phyloP scores from a whole-genome alignment of 2,797 vertebrate genomes.

The Scyliorhinus canicula region DNA sequence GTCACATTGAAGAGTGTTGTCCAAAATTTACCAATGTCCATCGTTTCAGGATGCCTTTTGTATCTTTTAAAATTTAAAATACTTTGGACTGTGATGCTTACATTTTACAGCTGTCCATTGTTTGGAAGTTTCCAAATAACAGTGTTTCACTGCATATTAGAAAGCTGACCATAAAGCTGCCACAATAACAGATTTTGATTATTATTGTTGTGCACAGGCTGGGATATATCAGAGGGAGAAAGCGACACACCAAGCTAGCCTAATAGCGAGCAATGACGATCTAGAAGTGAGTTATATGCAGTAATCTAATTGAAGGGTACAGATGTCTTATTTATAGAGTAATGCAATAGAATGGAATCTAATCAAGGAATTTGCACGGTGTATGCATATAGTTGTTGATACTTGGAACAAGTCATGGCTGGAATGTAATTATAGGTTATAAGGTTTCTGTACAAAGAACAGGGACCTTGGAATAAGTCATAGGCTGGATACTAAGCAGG shows the following conservation, averaged over 20 bases:
- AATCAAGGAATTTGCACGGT: background rate
- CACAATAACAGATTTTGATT: background rate
- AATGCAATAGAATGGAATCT: background rate
- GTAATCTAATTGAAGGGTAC: slow-evolving; percentile 25
- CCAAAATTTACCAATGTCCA: background rate
- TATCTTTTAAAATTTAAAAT: background rate
- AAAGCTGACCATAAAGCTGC: background rate
- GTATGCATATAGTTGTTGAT: background rate
- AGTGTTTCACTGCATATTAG: background rate
- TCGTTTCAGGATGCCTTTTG: background rate
- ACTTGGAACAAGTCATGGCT: background rate
- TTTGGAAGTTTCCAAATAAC: background rate
- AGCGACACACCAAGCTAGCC: background rate
- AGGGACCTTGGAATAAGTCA: background rate
- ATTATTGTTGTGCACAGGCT: background rate
- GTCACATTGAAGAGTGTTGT: background rate
- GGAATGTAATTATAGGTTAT: background rate
- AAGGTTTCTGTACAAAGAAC: background rate
- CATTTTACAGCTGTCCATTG: background rate
- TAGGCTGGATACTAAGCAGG: background rate
- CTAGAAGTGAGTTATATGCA: background rate
- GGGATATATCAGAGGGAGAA: background rate
- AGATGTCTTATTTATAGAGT: background rate
- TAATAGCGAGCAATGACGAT: background rate
- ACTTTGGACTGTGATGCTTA: background rate